phyloP scores from a whole-genome alignment of 2,888 invertebrate species.

The Branchipolynoe longqiensis region DNA sequence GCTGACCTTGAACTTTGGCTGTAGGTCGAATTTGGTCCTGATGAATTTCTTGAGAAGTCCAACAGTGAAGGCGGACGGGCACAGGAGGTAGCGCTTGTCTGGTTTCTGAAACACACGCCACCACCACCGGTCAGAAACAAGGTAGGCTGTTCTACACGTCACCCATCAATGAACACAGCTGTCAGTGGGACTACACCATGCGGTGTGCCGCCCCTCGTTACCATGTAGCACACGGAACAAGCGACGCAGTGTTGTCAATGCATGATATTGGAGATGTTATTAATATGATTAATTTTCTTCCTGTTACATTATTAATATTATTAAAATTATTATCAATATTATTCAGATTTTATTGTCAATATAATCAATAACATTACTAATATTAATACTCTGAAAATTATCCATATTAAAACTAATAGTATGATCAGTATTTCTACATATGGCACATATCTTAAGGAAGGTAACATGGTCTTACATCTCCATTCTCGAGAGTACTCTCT shows the following conservation, averaged over 20 bases:
- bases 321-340: neutral
- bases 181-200: too few species aligned
- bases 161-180: too few species aligned
- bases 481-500: neutral
- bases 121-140: too few species aligned
- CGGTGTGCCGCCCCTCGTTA: too few species aligned
- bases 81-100: slow-evolving; percentile 87
- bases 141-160: too few species aligned
- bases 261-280: too few species aligned
- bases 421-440: neutral
- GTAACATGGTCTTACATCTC: neutral
- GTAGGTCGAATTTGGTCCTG: slow-evolving; percentile 82
- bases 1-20: slow-evolving; percentile 72
- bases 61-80: slow-evolving; percentile 94
- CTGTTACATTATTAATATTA: too few species aligned
- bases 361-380: neutral
- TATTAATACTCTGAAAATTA: neutral
- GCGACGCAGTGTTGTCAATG: too few species aligned
- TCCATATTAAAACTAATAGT: neutral
- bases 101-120: slow-evolving; percentile 10
- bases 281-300: too few species aligned
- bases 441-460: neutral
- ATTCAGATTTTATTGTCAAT: neutral
- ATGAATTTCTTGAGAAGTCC: slow-evolving; percentile 91
- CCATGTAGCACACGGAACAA: too few species aligned